Conservation (phyloP, 2,888 invertebrate species). For the Atherix ibis region DNA sequence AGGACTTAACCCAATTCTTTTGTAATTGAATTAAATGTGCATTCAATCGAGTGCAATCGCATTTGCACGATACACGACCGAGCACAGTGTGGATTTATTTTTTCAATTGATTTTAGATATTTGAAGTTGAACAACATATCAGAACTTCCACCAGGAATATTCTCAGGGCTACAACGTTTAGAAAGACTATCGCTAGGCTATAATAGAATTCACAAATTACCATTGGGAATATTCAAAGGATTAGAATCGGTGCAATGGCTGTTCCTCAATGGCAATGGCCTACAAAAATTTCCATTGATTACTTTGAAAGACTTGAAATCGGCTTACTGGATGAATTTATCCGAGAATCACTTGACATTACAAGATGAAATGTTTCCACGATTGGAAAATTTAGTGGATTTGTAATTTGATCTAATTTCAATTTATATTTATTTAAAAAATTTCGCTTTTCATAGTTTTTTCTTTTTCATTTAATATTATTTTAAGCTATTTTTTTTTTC, state of each 20-base stretch:
- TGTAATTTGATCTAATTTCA: slow-evolving; percentile 35
- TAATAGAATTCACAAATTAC: slow-evolving; percentile 25
- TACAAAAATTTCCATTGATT: slow-evolving; percentile 30
- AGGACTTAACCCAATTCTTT: slow-evolving; percentile 12
- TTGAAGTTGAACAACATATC: slow-evolving; percentile 30
- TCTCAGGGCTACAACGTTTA: slow-evolving; percentile 19
- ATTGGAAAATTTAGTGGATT: slow-evolving; percentile 32
- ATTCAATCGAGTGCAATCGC: slow-evolving; percentile 1
- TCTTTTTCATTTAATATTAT: no score
- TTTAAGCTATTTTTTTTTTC: no score
- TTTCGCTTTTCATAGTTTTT: no score
- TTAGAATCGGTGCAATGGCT: slow-evolving; percentile 34
- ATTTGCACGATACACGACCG: neutral
- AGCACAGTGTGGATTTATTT: neutral
- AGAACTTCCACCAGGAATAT: slow-evolving; percentile 22
- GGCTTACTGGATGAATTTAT: slow-evolving; percentile 34
- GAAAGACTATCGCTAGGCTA: slow-evolving; percentile 24
- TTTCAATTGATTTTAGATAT: slow-evolving; percentile 16
- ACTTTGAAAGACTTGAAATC: slow-evolving; percentile 29
- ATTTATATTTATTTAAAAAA: no score
- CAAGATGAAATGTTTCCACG: slow-evolving; percentile 32
- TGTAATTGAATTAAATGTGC: slow-evolving; percentile 8
- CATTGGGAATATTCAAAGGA: slow-evolving; percentile 30
- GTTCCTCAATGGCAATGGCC: slow-evolving; percentile 33
- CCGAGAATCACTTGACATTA: slow-evolving; percentile 34